These are phyloP conservation scores for Hemaris fuciformis DNA, from an alignment of 2,888 invertebrate genomes.

Conservation along the genomic window DNA sequence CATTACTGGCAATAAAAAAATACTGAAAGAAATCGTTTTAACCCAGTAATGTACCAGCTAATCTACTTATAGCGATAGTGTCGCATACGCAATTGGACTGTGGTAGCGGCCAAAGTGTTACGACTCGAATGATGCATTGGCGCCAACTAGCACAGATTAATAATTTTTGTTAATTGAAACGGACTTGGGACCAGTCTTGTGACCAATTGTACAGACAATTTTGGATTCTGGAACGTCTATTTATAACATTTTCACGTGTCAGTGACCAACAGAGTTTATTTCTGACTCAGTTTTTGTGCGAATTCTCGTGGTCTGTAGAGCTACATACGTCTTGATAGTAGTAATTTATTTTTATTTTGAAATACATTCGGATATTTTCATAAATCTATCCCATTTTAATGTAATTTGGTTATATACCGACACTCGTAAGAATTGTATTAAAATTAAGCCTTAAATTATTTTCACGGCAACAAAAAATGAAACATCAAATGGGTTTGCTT, in stretches of 20 bases:
- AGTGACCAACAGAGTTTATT: slow-evolving; percentile 27
- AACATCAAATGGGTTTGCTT: background rate
- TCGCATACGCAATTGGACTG: slow-evolving; percentile 13
- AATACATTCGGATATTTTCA: no score
- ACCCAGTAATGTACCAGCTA: background rate
- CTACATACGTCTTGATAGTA: background rate
- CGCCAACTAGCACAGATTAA: slow-evolving; percentile 65
- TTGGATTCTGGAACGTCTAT: slow-evolving; percentile 64
- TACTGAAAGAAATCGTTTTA: no score
- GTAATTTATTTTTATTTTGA: no score
- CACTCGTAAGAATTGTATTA: no score
- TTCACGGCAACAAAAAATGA: background rate
- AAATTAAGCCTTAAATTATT: background rate
- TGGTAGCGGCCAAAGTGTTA: slow-evolving; percentile 18
- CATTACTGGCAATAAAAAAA: no score
- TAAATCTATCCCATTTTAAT: no score
- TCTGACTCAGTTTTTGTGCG: slow-evolving; percentile 13
- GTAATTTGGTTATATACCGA: no score
- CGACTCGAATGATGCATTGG: slow-evolving; percentile 42
- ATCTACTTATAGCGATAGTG: background rate
- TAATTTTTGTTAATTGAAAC: slow-evolving; percentile 73
- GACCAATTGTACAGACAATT: slow-evolving; percentile 60
- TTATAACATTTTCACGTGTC: slow-evolving; percentile 49
- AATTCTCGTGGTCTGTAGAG: background rate
- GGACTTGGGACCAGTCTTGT: slow-evolving; percentile 54